Evolutionary conservation across 2,888 invertebrate species (phyloP), one percentile per base, ranked within the genome.

Genomic region (Pseudeuparius sepicola): DNA sequence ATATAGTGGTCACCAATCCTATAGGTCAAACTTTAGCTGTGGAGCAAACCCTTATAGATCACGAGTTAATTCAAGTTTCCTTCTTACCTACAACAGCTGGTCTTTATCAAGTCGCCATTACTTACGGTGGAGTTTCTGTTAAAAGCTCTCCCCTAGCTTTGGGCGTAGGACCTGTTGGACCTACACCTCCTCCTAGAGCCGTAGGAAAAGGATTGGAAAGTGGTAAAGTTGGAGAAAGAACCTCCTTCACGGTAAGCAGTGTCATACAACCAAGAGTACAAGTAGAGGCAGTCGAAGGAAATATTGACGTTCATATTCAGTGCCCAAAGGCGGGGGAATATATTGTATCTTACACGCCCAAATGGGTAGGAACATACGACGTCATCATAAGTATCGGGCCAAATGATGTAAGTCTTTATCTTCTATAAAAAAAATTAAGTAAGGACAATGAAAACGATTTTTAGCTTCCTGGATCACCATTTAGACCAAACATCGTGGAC

Each of bases 311-410:
- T 58, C 60, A 61, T 32, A 56, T 61, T 29, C 62, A 63, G 39
- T 54, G 53, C 36, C 57, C 59, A 3, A 63, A 63, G 63, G 81
- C 70, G 58, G 83, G 86, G 1, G 83, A 87, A 46, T 93, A 86
- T 75, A 78, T 82, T 41, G 87, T 93, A 29, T 82, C 87, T 0
- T 97, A 93, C 61, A 78, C 83, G 2, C 93, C 96, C 0, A 74
- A 83, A 1, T 87, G 88, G 51, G 84, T 89, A n/a, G 96, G 96
- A 1, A 72, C 82, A 24, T 94, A 90, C 57, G 89, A 92, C 59
- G 78, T 94, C 17, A 69, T 85, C 41, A 82, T 96, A 45, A 80
- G 56, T 30, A 57, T 63, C 20, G 63, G 63, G 36, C 53, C 57
- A 10, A 60, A 56, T 46, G 61, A 61, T 47, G 62, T 62, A 53